Conservation (phyloP, 2,888 invertebrate species). For the Rhogogaster chlorosoma region DNA sequence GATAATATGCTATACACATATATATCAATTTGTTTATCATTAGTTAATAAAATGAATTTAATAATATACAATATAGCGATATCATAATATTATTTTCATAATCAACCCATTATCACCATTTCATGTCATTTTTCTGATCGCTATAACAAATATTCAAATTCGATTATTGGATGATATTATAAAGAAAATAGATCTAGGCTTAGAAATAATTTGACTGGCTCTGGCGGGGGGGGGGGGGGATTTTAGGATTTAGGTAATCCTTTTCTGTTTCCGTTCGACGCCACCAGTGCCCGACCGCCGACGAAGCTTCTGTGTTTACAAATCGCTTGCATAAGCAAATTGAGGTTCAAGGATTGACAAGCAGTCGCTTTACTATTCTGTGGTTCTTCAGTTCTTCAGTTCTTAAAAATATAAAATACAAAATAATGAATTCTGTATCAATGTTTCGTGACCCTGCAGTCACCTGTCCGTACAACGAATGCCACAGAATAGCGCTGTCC, state of each 20-base stretch:
- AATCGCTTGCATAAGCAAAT: background rate
- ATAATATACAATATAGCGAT: conserved; percentile 46
- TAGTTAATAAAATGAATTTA: conserved; percentile 36
- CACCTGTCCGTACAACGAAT: conserved; percentile 70
- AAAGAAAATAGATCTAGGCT: background rate
- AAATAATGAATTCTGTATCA: background rate
- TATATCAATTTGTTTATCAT: conserved; percentile 22
- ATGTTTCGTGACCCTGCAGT: conserved; percentile 47
- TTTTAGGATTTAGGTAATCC: background rate
- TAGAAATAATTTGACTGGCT: background rate
- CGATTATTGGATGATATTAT: too few species aligned
- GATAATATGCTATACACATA: background rate
- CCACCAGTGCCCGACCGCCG: background rate
- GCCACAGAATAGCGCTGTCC: conserved; percentile 66
- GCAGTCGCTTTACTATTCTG: background rate
- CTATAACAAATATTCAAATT: too few species aligned
- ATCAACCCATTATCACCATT: conserved; percentile 16
- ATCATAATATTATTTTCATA: conserved; percentile 48
- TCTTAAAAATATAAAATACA: background rate
- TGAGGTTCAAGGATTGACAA: background rate
- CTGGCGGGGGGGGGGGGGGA: background rate
- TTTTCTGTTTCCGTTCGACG: background rate
- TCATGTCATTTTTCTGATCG: background rate
- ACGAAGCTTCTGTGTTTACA: background rate
- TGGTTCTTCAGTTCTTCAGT: background rate